A percentile compares a stretch with the other conserved stretches of the same genome.
Evolutionary conservation across 2,888 invertebrate species (phyloP).

Genomic region (Hanleya hanleyi): DNA sequence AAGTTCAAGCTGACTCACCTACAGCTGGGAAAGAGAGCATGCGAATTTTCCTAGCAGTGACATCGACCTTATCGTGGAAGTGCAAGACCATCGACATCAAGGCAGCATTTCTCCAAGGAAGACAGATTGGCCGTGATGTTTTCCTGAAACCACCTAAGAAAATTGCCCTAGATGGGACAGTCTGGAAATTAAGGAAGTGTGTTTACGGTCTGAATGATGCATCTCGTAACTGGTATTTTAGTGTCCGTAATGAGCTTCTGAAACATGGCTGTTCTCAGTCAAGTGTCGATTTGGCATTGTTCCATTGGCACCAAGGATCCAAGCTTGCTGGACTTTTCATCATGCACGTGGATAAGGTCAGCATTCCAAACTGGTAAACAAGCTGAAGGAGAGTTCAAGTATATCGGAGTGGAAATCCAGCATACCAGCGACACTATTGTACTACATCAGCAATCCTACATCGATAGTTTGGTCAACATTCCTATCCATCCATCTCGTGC

Average conservation of each 20-base stretch:
- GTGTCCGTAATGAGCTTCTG: conserved; percentile 26
- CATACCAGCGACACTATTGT: conserved; percentile 17
- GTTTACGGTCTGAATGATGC: conserved; percentile 26
- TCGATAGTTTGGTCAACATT: background rate
- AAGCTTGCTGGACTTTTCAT: conserved; percentile 27
- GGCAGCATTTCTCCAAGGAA: conserved; percentile 19
- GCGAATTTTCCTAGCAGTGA: conserved; percentile 11
- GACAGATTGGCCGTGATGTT: conserved; percentile 10
- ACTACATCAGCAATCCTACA: conserved; percentile 19
- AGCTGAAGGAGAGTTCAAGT: conserved; percentile 25
- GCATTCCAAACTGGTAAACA: conserved; percentile 29
- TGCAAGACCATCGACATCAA: conserved; percentile 21
- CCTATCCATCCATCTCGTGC: background rate
- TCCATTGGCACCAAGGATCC: conserved; percentile 24
- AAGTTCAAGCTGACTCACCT: conserved; percentile 11
- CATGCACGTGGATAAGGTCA: conserved; percentile 35
- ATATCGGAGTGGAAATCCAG: conserved; percentile 30
- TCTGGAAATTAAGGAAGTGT: conserved; percentile 21
- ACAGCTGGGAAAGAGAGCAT: conserved; percentile 9
- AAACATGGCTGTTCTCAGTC: conserved; percentile 25
- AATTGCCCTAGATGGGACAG: background rate
- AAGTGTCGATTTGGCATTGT: conserved; percentile 33
- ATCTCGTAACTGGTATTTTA: conserved; percentile 24
- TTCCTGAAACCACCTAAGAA: conserved; percentile 15
- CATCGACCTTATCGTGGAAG: conserved; percentile 1